These are phyloP conservation scores for Petroica traversi DNA, from an alignment of 2,113 vertebrate species.

Conservation along the genomic window DNA sequence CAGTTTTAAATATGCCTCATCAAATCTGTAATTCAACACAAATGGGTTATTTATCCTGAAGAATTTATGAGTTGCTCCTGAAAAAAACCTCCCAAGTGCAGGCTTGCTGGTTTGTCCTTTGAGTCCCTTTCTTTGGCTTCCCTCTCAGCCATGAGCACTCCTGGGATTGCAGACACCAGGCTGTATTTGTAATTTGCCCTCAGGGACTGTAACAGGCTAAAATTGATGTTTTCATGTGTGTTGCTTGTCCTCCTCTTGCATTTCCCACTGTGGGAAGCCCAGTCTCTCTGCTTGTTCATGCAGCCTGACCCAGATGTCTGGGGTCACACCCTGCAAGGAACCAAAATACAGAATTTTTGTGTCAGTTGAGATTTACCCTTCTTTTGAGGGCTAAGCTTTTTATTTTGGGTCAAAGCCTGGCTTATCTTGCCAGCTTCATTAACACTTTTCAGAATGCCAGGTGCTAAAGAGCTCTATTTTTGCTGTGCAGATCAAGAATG, in stretches of 20 bases:
- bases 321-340: neutral
- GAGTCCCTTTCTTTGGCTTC: neutral
- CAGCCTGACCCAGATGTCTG: neutral
- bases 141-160: neutral
- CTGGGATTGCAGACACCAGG: neutral
- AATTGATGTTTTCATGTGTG: neutral
- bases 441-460: constrained; percentile 52
- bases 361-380: neutral
- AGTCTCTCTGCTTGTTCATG: neutral
- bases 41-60: neutral
- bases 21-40: neutral
- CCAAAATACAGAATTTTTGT: neutral
- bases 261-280: neutral
- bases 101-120: neutral
- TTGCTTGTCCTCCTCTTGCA: neutral
- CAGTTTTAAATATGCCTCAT: neutral
- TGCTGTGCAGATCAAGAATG: constrained; percentile 35
- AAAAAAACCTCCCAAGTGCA: neutral
- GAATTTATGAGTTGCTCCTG: neutral
- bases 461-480: constrained; percentile 66
- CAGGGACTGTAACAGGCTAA: neutral
- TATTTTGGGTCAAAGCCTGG: constrained; percentile 51
- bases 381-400: neutral
- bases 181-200: neutral
- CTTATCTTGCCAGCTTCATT: constrained; percentile 47